Percentiles rank a stretch among this genome's conserved stretches.
phyloP scores from a whole-genome alignment of 2,113 vertebrate species.

The Hypanus sabinus region DNA sequence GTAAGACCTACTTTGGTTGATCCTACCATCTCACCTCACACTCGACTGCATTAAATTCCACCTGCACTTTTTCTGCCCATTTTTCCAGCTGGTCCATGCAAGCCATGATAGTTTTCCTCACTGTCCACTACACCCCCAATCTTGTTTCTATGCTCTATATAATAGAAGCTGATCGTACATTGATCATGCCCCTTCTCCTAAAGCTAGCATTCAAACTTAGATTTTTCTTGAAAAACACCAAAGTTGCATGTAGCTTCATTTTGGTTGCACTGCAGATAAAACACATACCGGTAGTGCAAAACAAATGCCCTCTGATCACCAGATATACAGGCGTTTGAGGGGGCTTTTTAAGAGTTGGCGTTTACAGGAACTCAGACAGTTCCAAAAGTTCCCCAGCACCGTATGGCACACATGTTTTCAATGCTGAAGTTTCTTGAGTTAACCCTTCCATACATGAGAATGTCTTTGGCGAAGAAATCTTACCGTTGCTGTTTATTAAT shows the following conservation, averaged over 20 bases:
- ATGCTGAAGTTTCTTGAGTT: background rate
- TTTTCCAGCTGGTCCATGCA: no score
- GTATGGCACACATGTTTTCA: background rate
- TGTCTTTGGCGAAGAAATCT: background rate
- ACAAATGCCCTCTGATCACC: background rate
- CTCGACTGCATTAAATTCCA: no score
- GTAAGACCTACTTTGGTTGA: no score
- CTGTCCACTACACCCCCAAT: no score
- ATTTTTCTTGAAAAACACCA: background rate
- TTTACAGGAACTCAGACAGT: background rate
- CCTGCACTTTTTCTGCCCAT: no score
- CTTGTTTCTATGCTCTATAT: no score
- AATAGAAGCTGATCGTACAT: background rate
- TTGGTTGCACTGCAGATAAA: background rate
- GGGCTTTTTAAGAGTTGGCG: background rate
- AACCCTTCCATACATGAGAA: background rate
- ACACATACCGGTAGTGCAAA: background rate
- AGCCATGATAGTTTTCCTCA: no score
- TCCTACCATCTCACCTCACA: no score
- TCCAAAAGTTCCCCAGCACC: background rate
- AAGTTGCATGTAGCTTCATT: background rate
- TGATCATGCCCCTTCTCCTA: background rate
- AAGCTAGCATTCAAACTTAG: background rate
- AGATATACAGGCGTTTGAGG: background rate
- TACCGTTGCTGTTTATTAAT: background rate